Evolutionary conservation across 2,888 invertebrate species (phyloP), one percentile per base, ranked within the genome.

Genomic region (Formica aserva): DNA sequence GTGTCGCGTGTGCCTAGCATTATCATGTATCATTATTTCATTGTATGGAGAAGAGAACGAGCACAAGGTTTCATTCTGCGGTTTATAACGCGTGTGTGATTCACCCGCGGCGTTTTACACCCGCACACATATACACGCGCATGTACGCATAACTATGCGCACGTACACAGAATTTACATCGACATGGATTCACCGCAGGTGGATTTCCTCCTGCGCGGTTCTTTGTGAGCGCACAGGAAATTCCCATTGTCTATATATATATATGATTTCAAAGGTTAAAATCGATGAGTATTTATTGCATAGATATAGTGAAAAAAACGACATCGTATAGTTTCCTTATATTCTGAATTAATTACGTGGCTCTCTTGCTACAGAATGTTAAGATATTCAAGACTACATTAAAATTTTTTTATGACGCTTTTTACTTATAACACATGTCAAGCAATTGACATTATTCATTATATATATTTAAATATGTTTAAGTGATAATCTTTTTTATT

Each of bases 31-130:
- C 86, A 84, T 90, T 87, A 83, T 60, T 66, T 78, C 80, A 91
- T 91, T 91, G 90, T 91, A 86, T 81, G 32, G 65, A 0, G 13
- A 9, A 72, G 71, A 69, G 84, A 90, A 91, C 86, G 89, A 75
- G 91, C 83, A 91, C 91, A 91, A 91, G 91, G 91, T 82, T 91
- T 87, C 67, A 72, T 87, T 85, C 67, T 62, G 82, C 86, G 81
- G 62, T 71, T 72, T 80, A 80, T 81, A 32, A 45, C 74, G 78
- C 72, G 62, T 35, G 29, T 78, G 66, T 77, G 81, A 80, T 45
- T 80, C 78, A 80, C 45, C 29, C 57, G 35, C n/a, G 22, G 32
- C 45, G 45, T 62, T 35, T 29, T 15, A 18, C 66, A 11, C 78
- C 3, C 13, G 18, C 60, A 13, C 8, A 26, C 52, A 38, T 1